Evolutionary conservation across 2,888 invertebrate genomes (phyloP), one percentile per base, ranked within the genome.

Genomic region (Eurytoma adleriae): DNA sequence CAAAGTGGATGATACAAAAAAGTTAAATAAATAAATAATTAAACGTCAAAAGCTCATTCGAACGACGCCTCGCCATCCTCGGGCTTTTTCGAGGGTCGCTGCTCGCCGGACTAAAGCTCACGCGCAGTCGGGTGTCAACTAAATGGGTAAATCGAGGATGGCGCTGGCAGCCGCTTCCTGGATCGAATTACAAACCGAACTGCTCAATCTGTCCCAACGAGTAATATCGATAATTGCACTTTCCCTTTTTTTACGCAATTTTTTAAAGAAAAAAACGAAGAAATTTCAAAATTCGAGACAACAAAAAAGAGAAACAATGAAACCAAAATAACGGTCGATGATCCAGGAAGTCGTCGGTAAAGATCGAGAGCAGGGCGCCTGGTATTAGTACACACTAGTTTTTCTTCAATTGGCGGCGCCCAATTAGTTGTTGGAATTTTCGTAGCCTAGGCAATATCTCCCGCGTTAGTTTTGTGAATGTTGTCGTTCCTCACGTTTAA

Each of bases 311-410:
- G 5, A 66, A 61, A 30, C 1, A 62, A 14, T 16, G 5, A 18
- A 59, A 16, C 14, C 1, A 24, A 67, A 69, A 3, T 61, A 14
- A 64, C 40, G 1, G 54, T 7, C 57, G 18, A 54, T 79, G 82
- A 80, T 84, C 82, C 83, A 83, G 83, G 73, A 83, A 82, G 82
- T 76, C 64, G 79, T 85, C 85, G 85, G 84, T 81, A 75, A 85
- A 40, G 83, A 84, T 87, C 85, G 85, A 87, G 86, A 86, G 86
- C 88, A 88, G 88, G 88, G 88, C 89, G 89, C 89, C 89, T 89
- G 89, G 87, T 87, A 88, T 89, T 89, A 89, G 89, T 89, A 89
- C 89, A 89, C 88, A 89, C 85, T 89, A 88, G 86, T 87, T 88
- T 86, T 83, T 40, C 40, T 85, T 84, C 85, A 84, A 86, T 87